Base-by-base conservation (phyloP, 2,113 vertebrate genomes). In the Otocyon megalotis region DNA sequence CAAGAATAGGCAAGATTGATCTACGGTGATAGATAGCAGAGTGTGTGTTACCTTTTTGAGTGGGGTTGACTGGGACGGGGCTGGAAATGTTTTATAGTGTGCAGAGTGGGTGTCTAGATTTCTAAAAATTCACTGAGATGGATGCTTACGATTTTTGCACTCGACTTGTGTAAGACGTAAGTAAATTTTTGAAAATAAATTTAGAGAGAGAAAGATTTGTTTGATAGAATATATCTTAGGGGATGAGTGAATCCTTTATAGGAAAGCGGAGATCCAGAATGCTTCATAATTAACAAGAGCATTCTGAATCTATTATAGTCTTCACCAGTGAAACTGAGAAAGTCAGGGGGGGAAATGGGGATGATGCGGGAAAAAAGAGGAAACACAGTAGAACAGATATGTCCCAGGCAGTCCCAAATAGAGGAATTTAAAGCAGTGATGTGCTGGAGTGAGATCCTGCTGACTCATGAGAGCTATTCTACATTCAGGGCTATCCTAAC, bases 261-360 rank as follows among this genome's bases (percentile, higher is more conserved):
- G n/a, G 63, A 80, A 96, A 92, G 26, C 58, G 62, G 56, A 53
- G 56, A 56, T 92, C 58, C 63, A 91, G 58, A 60, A 65, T 76
- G 74, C 17, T 85, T 92, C 35, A 62, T 69, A 91, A 92, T 96
- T 80, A 95, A 43, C 54, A 74, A 37, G 82, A 85, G 58, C 56
- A 90, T 90, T 82, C 60, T 43, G 35, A 76, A 56, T 58, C 63
- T 72, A 37, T 85, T 43, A 28, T 69, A 62, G 28, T 67, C 86
- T 85, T 67, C 71, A 69, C 43, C 65, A 76, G 12, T n/a, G 67
- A 92, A 90, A 58, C 69, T 43, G 65, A 92, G 58, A 72, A 92
- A 62, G 71, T 63, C n/a, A 58, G 28, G 83, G 35, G 6, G 30
- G 6, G 43, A 1, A 43, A 43, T 43, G 43, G 43, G 43, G 43